These are phyloP conservation scores for Alaudala cheleensis DNA, from an alignment of 2,113 vertebrate species.

Conservation along the genomic window DNA sequence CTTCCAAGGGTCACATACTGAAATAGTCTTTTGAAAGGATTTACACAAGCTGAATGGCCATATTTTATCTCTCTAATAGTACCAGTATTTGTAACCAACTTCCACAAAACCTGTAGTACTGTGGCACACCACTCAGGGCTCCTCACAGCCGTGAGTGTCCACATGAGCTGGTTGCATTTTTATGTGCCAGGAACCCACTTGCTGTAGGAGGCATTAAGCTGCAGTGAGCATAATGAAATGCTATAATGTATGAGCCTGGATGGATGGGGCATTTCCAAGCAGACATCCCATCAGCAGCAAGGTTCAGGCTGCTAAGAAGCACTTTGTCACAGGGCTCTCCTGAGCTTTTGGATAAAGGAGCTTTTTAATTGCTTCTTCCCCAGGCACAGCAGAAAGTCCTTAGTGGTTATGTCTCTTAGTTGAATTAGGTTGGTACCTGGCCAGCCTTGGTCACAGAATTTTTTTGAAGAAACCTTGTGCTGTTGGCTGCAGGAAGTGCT, in stretches of 20 bases:
- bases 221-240: constrained; percentile 16
- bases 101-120: neutral
- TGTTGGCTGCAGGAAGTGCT: neutral
- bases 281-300: neutral
- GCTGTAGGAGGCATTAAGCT: neutral
- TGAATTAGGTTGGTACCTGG: neutral
- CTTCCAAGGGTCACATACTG: neutral
- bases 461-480: neutral
- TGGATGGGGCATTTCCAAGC: neutral
- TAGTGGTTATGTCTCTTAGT: neutral
- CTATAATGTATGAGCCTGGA: neutral
- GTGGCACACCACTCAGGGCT: neutral
- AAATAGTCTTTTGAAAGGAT: neutral
- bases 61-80: neutral
- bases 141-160: neutral
- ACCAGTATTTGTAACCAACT: neutral
- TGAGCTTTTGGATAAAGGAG: neutral
- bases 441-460: neutral
- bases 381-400: neutral
- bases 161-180: rapidly evolving
- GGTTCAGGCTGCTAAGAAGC: neutral
- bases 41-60: neutral
- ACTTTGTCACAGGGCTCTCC: neutral
- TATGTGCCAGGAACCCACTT: neutral
- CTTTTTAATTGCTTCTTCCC: neutral